A percentile compares a stretch with the other conserved stretches of the same genome.
phyloP scores from a whole-genome alignment of 2,797 vertebrate genomes.

The Furcifer pardalis region DNA sequence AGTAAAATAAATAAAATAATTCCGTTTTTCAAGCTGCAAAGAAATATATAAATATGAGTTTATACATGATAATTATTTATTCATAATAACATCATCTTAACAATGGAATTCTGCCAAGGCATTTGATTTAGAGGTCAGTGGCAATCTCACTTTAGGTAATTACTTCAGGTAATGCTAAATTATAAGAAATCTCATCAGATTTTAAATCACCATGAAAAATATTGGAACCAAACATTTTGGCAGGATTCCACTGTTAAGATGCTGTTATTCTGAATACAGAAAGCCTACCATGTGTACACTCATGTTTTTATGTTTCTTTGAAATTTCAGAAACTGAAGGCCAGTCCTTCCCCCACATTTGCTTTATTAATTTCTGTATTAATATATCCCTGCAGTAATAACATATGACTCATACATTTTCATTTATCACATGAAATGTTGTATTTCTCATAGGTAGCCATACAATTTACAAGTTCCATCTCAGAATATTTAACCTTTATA shows the following conservation, averaged over 20 bases:
- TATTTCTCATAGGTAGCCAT: conserved; percentile 59
- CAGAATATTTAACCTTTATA: conserved; percentile 51
- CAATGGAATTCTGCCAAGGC: neutral
- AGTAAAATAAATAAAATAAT: too few relatives aligned
- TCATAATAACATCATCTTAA: neutral
- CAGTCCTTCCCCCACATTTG: too few relatives aligned
- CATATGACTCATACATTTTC: conserved; percentile 54
- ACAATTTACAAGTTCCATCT: conserved; percentile 57
- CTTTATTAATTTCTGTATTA: too few relatives aligned
- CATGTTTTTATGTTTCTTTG: neutral
- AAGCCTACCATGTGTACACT: neutral
- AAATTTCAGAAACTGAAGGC: neutral
- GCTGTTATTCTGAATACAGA: neutral
- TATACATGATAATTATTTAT: neutral
- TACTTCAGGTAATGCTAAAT: too few relatives aligned
- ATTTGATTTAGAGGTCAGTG: neutral
- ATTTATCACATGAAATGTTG: conserved; percentile 54
- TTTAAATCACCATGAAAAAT: too few relatives aligned
- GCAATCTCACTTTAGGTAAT: too few relatives aligned
- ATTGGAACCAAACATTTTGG: neutral
- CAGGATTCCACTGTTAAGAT: neutral
- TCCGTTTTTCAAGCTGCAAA: neutral
- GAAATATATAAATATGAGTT: neutral
- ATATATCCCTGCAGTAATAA: conserved; percentile 52
- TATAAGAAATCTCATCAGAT: too few relatives aligned